Base-by-base conservation (phyloP, 2,797 vertebrate species). In the Nothura maculosa region DNA sequence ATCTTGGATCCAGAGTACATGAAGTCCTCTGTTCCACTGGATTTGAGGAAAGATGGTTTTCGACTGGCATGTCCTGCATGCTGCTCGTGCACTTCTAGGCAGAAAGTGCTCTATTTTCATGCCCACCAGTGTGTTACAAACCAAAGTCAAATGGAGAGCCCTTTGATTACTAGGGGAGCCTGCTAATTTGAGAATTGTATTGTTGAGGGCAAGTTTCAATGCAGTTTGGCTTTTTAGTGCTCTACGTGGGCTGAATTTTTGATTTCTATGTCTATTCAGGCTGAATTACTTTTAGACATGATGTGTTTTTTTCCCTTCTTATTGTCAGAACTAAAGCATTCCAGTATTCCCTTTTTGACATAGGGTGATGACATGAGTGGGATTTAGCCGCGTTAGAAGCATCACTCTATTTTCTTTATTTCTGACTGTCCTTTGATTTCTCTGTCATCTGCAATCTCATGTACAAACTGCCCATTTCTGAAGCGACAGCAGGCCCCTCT, bases 61-160 rank as follows among this genome's bases (percentile, higher is more conserved):
- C 1, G 0, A 40, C 48, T 27, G 57, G 48, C 30, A 13, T 1
- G 0, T 9, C 9, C 18, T 34, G 17, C 2, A 0, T 0, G 1
- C 38, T 0, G 0, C 68, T 28, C 17, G 47, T 30, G 55, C 45
- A 75, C 66, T 75, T 86, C 55, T 70, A 68, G 52, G 40, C 19
- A 54, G 36, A 50, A 75, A 64, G 34, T 5, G 1, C 48, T 48
- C 67, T 43, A 25, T 86, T 84, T 84, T 32, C 55, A 69, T 47
- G 12, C 36, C 47, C 57, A 8, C 17, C 63, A 20, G 11, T 14
- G 25, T 45, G 70, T 43, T 91, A 58, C 48, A 83, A 50, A 32
- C 47, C 45, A 14, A 24, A 66, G 34, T 17, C 38, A 73, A 63
- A 61, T 6, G 12, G 22, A 12, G 30, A 30, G 47, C 36, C 30